Conservation (phyloP, 2,797 vertebrate species). For the Halcyon chelicuti region DNA sequence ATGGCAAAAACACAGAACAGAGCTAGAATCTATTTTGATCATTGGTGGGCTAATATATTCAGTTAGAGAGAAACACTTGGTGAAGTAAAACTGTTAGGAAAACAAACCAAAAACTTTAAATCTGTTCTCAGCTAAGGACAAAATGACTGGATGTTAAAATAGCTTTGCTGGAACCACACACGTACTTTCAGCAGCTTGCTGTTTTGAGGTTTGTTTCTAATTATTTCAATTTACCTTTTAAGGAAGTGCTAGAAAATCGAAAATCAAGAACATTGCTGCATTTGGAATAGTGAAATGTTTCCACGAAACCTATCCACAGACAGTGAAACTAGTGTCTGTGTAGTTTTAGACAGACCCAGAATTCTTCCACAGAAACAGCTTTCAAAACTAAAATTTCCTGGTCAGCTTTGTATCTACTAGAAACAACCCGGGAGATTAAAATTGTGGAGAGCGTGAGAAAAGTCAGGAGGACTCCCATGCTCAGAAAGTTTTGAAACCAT, state of each 20-base stretch:
- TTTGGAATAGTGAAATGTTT: not conserved
- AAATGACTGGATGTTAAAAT: not conserved
- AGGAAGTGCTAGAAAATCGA: not conserved
- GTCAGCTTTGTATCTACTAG: not conserved
- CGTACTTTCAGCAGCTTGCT: not conserved
- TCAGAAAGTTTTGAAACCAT: not conserved
- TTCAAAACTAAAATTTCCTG: not conserved
- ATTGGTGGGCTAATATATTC: not conserved
- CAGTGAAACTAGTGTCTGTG: accelerated
- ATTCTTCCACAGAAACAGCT: not conserved
- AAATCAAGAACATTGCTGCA: not conserved
- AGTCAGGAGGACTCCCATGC: not conserved
- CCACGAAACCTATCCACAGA: not conserved
- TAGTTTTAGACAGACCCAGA: not conserved
- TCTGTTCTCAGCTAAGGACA: not conserved
- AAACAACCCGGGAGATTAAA: not conserved
- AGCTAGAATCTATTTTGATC: not conserved
- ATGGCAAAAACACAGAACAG: not conserved
- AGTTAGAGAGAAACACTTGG: not conserved
- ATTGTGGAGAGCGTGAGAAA: not conserved
- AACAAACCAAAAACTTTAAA: not conserved
- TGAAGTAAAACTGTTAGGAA: not conserved
- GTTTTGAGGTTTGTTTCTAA: not conserved
- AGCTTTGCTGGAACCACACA: not conserved
- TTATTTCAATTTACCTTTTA: conserved; percentile 28